Percentiles rank a stretch among this genome's conserved stretches.
Evolutionary conservation across 2,888 invertebrate genomes (phyloP).

Genomic region (Caenorhabditis zanzibari): DNA sequence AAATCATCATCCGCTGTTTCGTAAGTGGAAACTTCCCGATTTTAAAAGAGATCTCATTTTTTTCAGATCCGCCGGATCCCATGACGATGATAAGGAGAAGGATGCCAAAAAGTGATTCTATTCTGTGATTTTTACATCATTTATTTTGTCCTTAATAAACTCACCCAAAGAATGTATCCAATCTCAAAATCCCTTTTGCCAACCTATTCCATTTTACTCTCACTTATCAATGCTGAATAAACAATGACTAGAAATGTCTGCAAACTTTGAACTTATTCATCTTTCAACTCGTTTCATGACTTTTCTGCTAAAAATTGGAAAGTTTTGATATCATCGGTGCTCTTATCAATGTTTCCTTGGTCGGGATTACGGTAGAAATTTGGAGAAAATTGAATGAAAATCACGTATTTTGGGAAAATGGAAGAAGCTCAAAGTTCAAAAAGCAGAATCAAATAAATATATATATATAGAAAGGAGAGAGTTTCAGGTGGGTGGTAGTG

Average conservation of each 20-base stretch:
- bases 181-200: neutral
- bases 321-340: neutral
- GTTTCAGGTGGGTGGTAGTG: neutral
- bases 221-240: slow-evolving; percentile 11
- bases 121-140: slow-evolving; percentile 10
- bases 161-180: neutral
- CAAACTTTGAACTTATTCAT: slow-evolving; percentile 21
- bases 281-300: slow-evolving; percentile 22
- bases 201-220: neutral
- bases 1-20: slow-evolving; percentile 47
- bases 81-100: slow-evolving; percentile 16
- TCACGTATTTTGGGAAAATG: slow-evolving; percentile 12
- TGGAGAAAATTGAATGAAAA: slow-evolving; percentile 5
- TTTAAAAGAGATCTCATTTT: neutral
- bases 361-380: slow-evolving; percentile 13
- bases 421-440: slow-evolving; percentile 13
- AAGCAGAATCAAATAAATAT: neutral
- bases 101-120: slow-evolving; percentile 31
- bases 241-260: slow-evolving; percentile 10
- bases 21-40: slow-evolving; percentile 4
- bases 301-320: slow-evolving; percentile 17
- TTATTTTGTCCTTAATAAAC: neutral
- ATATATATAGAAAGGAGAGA: neutral
- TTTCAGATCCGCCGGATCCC: slow-evolving; percentile 30
- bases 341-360: slow-evolving; percentile 10